Percentiles rank a stretch among this genome's conserved stretches.
Evolutionary conservation across 2,888 invertebrate species (phyloP).

Genomic region (Noctua janthina): DNA sequence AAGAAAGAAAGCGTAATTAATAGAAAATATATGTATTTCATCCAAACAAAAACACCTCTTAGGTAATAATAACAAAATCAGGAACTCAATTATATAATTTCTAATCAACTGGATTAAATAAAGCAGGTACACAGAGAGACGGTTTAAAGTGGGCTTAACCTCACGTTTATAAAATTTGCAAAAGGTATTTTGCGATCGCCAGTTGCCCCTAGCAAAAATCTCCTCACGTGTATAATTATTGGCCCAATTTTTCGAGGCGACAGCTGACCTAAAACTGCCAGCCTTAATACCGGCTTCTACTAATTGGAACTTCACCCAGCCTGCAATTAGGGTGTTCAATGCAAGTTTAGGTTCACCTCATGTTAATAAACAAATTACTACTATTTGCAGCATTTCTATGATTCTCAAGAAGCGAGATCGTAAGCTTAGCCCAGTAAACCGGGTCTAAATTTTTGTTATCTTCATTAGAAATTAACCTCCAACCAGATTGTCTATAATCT

Average conservation of each 20-base stretch:
- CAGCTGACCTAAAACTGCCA: neutral
- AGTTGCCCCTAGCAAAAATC: neutral
- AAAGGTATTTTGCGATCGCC: neutral
- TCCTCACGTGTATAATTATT: neutral
- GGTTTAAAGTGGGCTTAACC: neutral
- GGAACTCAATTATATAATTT: too few relatives aligned
- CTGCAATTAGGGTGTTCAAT: conserved; percentile 2
- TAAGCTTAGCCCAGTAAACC: neutral
- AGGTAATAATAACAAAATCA: too few relatives aligned
- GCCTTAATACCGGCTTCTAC: neutral
- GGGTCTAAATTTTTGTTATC: conserved; percentile 5
- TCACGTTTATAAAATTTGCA: neutral
- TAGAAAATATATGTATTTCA: too few relatives aligned
- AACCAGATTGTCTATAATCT: neutral
- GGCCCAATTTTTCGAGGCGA: neutral
- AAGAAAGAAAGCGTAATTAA: too few relatives aligned
- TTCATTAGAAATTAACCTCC: neutral
- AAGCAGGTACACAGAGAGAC: too few relatives aligned
- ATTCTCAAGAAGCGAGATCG: conserved; percentile 1
- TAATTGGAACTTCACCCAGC: neutral
- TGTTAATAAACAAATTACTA: conserved; percentile 3
- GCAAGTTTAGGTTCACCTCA: neutral
- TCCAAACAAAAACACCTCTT: too few relatives aligned
- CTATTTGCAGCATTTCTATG: neutral
- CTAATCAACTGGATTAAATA: too few relatives aligned